Evolutionary conservation across 2,888 invertebrate genomes (phyloP), one percentile per base, ranked within the genome.

Genomic region (Mythimna loreyi): DNA sequence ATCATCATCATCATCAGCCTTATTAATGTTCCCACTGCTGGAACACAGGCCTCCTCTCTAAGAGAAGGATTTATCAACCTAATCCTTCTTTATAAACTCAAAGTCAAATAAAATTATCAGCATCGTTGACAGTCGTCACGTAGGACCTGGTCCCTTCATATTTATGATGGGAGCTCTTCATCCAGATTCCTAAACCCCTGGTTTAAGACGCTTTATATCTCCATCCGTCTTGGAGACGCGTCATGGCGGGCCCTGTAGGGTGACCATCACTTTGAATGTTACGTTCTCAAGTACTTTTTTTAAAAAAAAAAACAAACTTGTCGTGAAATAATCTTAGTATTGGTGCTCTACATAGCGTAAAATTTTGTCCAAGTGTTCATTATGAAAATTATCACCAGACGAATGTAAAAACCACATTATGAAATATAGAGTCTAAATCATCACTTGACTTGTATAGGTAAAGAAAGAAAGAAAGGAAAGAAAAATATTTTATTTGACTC

Each of bases 171-270:
- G 7, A 66, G 45, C 55, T 61, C 61, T 70, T 83, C 60, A 65
- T 63, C 58, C 70, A 70, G 75, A 73, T 81, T 79, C 80, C 62
- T 58, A 78, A 84, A 65, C 68, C 74, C 83, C 71, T 78, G 73
- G 75, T 81, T 83, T 74, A 72, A 64, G 77, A 68, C 78, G 61
- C 72, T 87, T 86, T 84, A 85, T 84, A 83, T 87, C 83, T 84
- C 85, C 80, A 86, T 86, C 66, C 78, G 70, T 82, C 80, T 80
- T 75, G 69, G 76, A 68, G 72, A 40, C 71, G 68, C 74, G 60
- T 64, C 72, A 61, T 71, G 59, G 69, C 36, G 60, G 40, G 33
- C 21, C 50, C 57, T 4, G 65, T 73, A 71, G 56, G 65, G 67
- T 28, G 43, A 33, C 82, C 58, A 78, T n/a, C 3, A 11, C 47